Evolutionary conservation across 2,888 invertebrate species (phyloP).

Genomic region (Acleris cristana): DNA sequence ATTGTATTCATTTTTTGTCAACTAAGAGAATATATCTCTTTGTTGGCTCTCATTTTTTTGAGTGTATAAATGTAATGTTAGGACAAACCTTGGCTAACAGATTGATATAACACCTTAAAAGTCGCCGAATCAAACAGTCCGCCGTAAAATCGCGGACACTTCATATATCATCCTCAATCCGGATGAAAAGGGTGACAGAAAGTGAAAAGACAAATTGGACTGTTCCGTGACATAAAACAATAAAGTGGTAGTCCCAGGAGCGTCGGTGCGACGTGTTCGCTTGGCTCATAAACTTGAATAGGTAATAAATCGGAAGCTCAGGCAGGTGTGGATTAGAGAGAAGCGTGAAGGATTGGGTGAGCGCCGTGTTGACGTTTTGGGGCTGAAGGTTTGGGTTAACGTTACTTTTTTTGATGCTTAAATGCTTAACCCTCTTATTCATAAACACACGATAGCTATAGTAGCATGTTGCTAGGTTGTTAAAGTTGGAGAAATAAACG

Average conservation of each 20-base stretch:
- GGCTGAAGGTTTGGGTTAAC: conserved; percentile 14
- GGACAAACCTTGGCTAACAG: no score
- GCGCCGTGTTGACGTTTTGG: conserved; percentile 19
- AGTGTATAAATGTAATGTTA: no score
- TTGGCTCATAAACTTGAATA: conserved; percentile 54
- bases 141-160: conserved; percentile 29
- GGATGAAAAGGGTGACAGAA: conserved; percentile 64
- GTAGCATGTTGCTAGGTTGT: no score
- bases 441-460: no score
- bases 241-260: conserved; percentile 54
- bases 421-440: background rate
- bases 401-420: background rate
- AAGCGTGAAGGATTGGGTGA: conserved; percentile 32
- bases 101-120: background rate
- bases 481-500: no score
- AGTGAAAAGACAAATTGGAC: conserved; percentile 64
- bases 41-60: no score
- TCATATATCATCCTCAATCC: conserved; percentile 53
- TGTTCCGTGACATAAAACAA: conserved; percentile 64
- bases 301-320: conserved; percentile 54
- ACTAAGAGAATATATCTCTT: no score
- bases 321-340: conserved; percentile 32
- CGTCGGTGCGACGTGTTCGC: conserved; percentile 46
- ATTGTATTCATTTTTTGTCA: no score
- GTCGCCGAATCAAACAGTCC: background rate